Base-by-base conservation (phyloP, 64 coral and sea anemone species). In the Pocillopora verrucosa region DNA sequence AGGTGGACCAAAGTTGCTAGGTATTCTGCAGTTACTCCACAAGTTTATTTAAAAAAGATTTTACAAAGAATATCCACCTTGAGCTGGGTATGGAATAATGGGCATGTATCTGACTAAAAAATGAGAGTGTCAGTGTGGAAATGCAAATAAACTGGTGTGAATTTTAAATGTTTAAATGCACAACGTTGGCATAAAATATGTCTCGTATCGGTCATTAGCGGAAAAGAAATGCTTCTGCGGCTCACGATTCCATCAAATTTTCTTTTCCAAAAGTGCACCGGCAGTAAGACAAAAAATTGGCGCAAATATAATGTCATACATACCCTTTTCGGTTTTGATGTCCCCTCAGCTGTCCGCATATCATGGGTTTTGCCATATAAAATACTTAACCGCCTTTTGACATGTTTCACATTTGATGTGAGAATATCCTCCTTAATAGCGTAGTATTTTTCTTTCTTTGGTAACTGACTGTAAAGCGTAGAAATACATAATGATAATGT, bases 321-420 rank as follows among this genome's bases (percentile, higher is more conserved):
- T 17, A 17, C 12, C 59, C 76, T 60, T 56, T 90, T 90, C 88
- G 82, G 87, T 60, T 95, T 94, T 19, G 76, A 61, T 56, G 90
- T 36, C 59, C 77, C 73, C 36, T 88, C 90, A 16, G 88, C 86
- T 64, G 41, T 51, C 41, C 89, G 79, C 94, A 99, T 93, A 13
- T 95, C 91, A 15, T 93, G 84, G 16, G 97, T 90, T 90, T 95
- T 99, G 9, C 85, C 76, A 63, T 60, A 95, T 30, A 99, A 99
- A 86, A 84, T 93, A 78, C 59, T 93, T 99, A 12, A 99, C 91
- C n/a, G 90, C 97, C 87, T 93, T 99, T 91, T 95, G 93, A 75
- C 97, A 99, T 37, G 94, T 93, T 58, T 99, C 94, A 34, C 97
- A 99, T 72, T 75, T 94, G 56, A 99, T 93, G 72, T 80, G 88